These are phyloP conservation scores for Drymodes brunneopygia DNA, from an alignment of 2,113 vertebrate species.

Conservation along the genomic window DNA sequence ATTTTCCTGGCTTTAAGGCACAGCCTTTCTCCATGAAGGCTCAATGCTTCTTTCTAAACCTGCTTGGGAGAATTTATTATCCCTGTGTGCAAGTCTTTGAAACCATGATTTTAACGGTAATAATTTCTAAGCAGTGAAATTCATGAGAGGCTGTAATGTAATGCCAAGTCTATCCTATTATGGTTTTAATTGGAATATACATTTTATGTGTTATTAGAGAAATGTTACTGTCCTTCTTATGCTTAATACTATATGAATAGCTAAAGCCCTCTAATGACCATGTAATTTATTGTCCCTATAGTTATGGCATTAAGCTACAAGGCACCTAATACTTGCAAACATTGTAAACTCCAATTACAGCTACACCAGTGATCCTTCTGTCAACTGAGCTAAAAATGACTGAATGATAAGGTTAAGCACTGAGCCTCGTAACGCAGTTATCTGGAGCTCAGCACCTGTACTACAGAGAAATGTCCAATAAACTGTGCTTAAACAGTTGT, in stretches of 20 bases:
- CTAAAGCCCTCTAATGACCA: constrained; percentile 25
- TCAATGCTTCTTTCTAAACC: neutral
- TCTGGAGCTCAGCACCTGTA: constrained; percentile 28
- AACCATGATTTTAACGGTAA: constrained; percentile 45
- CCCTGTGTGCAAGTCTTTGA: constrained; percentile 25
- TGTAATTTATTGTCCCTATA: constrained; percentile 26
- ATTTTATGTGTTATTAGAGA: constrained; percentile 39
- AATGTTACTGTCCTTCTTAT: constrained; percentile 30
- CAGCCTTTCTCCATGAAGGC: neutral
- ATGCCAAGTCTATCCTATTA: constrained; percentile 35
- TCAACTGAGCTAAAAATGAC: constrained; percentile 37
- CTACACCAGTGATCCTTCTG: constrained; percentile 45
- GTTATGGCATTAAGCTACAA: constrained; percentile 53
- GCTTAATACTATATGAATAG: constrained; percentile 15
- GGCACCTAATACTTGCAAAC: constrained; percentile 59
- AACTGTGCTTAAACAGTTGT: constrained; percentile 45
- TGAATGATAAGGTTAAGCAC: constrained; percentile 47
- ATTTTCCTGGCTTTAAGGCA: neutral
- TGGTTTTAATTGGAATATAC: constrained; percentile 56
- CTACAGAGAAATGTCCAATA: constrained; percentile 48
- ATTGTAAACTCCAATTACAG: constrained; percentile 56
- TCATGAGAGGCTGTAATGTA: neutral
- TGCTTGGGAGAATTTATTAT: constrained; percentile 57
- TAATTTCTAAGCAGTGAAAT: constrained; percentile 51
- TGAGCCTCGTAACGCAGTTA: neutral